phyloP scores from a whole-genome alignment of 1,140 invertebrate genomes.

The Saccostrea echinata region DNA sequence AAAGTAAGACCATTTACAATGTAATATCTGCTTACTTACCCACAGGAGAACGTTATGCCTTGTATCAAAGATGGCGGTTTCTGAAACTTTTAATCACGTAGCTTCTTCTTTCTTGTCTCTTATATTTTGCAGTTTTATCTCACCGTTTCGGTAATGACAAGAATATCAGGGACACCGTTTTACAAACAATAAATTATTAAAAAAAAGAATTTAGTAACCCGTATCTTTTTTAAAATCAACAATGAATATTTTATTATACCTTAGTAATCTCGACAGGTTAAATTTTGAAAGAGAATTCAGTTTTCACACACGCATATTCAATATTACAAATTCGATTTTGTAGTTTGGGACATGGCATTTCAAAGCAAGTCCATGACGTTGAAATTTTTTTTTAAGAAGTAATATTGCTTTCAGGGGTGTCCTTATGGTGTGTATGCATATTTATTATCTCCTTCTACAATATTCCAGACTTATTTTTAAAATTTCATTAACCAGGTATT shows the following conservation, averaged over 20 bases:
- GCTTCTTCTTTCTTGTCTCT: background rate
- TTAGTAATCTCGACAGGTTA: too few species aligned
- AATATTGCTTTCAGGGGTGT: constrained; percentile 5
- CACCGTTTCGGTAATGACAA: background rate
- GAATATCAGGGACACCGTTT: background rate
- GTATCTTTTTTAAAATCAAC: background rate
- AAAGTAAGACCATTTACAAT: constrained; percentile 6
- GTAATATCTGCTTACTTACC: constrained; percentile 24
- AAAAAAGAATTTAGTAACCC: background rate
- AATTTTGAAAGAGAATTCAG: background rate
- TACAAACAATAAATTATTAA: background rate
- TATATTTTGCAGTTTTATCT: constrained; percentile 7
- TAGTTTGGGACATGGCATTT: background rate
- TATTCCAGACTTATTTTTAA: background rate
- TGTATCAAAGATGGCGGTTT: background rate
- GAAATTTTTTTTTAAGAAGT: background rate
- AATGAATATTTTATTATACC: background rate
- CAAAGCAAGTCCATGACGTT: background rate
- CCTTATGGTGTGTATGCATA: constrained; percentile 4
- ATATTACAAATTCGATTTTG: background rate
- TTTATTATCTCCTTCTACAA: background rate
- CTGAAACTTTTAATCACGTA: background rate
- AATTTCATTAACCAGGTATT: too few species aligned
- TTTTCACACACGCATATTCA: constrained; percentile 1
- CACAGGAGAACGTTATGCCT: background rate